These are phyloP conservation scores for Trachythela sp. DNA, from an alignment of 64 coral and sea anemone species.

Conservation along the genomic window DNA sequence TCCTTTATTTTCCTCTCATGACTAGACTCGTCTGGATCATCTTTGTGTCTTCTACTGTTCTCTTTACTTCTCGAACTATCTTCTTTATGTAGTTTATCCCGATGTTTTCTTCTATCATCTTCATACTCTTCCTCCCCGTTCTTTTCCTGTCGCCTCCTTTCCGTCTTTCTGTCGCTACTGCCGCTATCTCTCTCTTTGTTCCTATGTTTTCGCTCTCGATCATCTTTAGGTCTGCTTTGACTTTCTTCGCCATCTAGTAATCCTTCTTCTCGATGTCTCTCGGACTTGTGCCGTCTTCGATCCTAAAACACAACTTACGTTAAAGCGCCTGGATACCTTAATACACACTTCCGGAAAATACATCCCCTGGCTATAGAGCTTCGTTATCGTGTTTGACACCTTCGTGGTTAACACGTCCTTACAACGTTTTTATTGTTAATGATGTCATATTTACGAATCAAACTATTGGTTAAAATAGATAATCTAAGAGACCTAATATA, in stretches of 20 bases:
- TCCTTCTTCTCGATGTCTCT: background rate
- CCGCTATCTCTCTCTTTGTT: background rate
- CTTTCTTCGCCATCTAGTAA: background rate
- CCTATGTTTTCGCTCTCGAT: no score
- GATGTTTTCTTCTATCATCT: background rate
- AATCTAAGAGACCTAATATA: no score
- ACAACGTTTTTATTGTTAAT: no score
- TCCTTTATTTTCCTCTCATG: background rate
- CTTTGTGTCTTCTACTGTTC: background rate
- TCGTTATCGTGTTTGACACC: no score
- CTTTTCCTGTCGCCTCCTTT: background rate
- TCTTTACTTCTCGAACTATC: background rate
- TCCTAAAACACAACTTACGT: background rate
- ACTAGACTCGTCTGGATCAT: background rate
- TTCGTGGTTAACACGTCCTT: no score
- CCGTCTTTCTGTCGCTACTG: background rate
- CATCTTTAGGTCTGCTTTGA: background rate
- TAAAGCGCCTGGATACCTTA: no score
- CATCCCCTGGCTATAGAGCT: no score
- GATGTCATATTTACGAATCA: no score
- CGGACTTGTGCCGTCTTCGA: background rate
- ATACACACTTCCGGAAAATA: no score
- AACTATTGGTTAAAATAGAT: no score
- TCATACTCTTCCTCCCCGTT: background rate
- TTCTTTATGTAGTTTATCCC: background rate